A percentile compares a stretch with the other conserved stretches of the same genome.
These are phyloP conservation scores for Cylas formicarius DNA, from an alignment of 1,140 invertebrate genomes.

Conservation along the genomic window DNA sequence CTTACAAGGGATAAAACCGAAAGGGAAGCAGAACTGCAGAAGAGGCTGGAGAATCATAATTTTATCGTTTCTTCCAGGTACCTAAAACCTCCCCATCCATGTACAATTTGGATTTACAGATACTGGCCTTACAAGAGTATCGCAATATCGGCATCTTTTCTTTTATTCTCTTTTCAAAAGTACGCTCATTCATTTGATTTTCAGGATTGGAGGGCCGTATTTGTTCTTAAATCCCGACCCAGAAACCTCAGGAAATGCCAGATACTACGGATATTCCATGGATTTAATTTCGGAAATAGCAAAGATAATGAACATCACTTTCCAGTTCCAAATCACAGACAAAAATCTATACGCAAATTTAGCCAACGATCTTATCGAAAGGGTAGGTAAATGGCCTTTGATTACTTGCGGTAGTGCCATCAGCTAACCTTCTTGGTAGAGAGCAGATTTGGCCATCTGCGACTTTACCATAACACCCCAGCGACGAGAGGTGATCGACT, in stretches of 20 bases:
- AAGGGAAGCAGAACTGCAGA: conserved; percentile 18
- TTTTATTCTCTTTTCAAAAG: not conserved
- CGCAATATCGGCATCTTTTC: not conserved
- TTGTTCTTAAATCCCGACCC: conserved; percentile 50
- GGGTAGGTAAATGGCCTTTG: no score
- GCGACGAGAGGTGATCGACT: conserved; percentile 75
- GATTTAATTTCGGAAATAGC: conserved; percentile 74
- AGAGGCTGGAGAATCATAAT: conserved; percentile 24
- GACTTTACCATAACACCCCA: conserved; percentile 88
- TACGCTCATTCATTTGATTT: conserved; percentile 30
- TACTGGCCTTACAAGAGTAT: not conserved
- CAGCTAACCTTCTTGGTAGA: conserved; percentile 47
- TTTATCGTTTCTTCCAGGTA: conserved; percentile 40
- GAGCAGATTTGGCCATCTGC: conserved; percentile 84
- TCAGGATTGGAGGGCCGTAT: conserved; percentile 67
- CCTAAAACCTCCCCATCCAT: no score
- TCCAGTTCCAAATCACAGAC: conserved; percentile 56
- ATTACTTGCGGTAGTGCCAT: no score
- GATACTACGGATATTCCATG: conserved; percentile 72
- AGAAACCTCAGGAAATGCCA: conserved; percentile 46
- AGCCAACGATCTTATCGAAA: conserved; percentile 65
- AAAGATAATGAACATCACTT: conserved; percentile 69
- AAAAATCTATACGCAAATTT: conserved; percentile 63
- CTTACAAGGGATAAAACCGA: conserved; percentile 17
- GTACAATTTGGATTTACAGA: not conserved